Percentiles rank a stretch among this genome's conserved stretches.
These are phyloP conservation scores for Hyles euphorbiae DNA, from an alignment of 1,140 invertebrate species.

Conservation along the genomic window DNA sequence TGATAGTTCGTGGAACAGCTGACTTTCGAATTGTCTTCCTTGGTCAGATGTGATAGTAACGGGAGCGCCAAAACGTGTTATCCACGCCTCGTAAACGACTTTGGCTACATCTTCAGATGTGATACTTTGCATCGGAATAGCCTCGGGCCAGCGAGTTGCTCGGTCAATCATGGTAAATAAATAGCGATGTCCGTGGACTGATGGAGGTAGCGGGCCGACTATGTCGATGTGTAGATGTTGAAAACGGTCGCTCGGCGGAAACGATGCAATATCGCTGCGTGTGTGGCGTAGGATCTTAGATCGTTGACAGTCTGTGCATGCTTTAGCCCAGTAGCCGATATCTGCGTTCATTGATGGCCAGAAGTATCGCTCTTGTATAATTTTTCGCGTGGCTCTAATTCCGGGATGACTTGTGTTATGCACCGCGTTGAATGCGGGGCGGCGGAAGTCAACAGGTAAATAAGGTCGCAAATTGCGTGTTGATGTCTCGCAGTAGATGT, in stretches of 20 bases:
- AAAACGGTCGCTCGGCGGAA: neutral
- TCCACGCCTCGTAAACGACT: constrained; percentile 5
- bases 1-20: constrained; percentile 28
- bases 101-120: constrained; percentile 2
- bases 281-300: neutral
- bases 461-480: constrained; percentile 4
- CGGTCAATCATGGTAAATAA: constrained; percentile 6
- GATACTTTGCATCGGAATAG: neutral
- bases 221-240: constrained; percentile 5
- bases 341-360: constrained; percentile 3
- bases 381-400: neutral
- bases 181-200: neutral
- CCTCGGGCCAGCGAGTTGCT: constrained; percentile 4
- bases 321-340: neutral
- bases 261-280: neutral
- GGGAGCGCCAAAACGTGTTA: constrained; percentile 16
- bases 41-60: constrained; percentile 44
- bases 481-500: neutral
- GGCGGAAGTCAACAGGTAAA: constrained; percentile 2
- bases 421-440: neutral
- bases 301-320: neutral
- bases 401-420: constrained; percentile 8
- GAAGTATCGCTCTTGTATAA: neutral
- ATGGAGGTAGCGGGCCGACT: neutral
- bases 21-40: constrained; percentile 30